Percentiles rank a stretch among this genome's conserved stretches.
Evolutionary conservation across 2,797 vertebrate genomes (phyloP).

Genomic region (Sylvilagus floridanus): DNA sequence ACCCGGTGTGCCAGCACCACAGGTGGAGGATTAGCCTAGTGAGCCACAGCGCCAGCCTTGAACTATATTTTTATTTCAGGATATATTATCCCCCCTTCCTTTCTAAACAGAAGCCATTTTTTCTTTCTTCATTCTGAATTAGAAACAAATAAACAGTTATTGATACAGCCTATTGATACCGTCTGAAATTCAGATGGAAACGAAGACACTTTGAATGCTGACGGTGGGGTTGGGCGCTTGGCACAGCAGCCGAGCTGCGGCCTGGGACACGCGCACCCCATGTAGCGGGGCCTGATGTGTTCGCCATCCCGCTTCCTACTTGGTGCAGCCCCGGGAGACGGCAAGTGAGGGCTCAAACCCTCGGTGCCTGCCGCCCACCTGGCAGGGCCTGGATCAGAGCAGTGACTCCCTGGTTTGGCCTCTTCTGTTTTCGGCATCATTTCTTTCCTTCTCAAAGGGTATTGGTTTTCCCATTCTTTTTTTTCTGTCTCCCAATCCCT

Average conservation of each 20-base stretch:
- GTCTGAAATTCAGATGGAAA: neutral
- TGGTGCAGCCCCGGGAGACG: no score
- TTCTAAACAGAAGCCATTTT: neutral
- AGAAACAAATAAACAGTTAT: neutral
- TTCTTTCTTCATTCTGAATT: neutral
- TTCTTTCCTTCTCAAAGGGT: neutral
- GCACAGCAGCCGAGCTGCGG: no score
- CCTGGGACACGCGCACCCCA: no score
- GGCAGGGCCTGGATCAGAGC: no score
- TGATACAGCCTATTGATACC: neutral
- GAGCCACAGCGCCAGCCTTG: no score
- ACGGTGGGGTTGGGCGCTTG: neutral
- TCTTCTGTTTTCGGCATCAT: neutral
- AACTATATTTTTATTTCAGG: neutral
- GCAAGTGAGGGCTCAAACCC: no score
- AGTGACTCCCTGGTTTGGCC: no score
- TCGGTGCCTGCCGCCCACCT: no score
- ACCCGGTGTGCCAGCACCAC: no score
- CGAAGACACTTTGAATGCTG: neutral
- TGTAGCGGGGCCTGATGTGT: no score
- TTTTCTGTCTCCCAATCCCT: neutral
- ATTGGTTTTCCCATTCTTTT: neutral
- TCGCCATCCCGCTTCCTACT: no score
- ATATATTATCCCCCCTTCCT: neutral
- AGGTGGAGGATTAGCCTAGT: no score